Conservation (phyloP, 2,113 vertebrate genomes). For the Pseudolaguvia tuberculata region DNA sequence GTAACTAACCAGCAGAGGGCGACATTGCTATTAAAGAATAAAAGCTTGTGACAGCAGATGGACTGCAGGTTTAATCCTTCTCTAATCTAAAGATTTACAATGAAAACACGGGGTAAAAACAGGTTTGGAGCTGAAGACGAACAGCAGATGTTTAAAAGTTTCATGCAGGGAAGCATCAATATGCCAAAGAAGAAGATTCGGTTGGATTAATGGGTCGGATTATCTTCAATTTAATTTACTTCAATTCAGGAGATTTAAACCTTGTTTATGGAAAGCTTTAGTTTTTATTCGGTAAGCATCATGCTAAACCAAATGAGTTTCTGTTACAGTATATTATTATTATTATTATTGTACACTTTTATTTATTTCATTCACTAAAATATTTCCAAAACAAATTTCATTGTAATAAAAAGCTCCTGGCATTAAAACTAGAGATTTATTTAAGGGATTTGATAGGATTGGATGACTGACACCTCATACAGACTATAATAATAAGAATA, state of each 20-base stretch:
- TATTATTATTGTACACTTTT: too few relatives aligned
- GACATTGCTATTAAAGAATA: not conserved
- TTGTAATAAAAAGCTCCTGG: too few relatives aligned
- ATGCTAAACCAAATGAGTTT: not conserved
- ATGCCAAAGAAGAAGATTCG: slow-evolving; percentile 39
- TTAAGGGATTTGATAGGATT: too few relatives aligned
- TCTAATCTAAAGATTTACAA: slow-evolving; percentile 38
- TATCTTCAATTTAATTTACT: slow-evolving; percentile 45
- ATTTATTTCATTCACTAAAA: too few relatives aligned
- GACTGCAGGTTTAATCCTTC: slow-evolving; percentile 40
- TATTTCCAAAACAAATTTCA: too few relatives aligned
- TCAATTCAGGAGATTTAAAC: slow-evolving; percentile 44
- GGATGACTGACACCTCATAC: too few relatives aligned
- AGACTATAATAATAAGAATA: too few relatives aligned
- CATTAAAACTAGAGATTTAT: too few relatives aligned
- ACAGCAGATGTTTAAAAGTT: not conserved
- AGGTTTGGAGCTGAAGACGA: not conserved
- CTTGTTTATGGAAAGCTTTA: slow-evolving; percentile 36
- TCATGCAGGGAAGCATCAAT: not conserved
- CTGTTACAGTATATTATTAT: not conserved
- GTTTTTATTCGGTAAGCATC: slow-evolving; percentile 60
- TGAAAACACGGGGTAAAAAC: slow-evolving; percentile 1
- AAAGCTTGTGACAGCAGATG: slow-evolving; percentile 32
- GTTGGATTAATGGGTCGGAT: not conserved
- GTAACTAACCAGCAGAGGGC: slow-evolving; percentile 23